A percentile compares a stretch with the other conserved stretches of the same genome.
Conservation (phyloP, 2,888 invertebrate genomes). For the Watsonalla binaria region DNA sequence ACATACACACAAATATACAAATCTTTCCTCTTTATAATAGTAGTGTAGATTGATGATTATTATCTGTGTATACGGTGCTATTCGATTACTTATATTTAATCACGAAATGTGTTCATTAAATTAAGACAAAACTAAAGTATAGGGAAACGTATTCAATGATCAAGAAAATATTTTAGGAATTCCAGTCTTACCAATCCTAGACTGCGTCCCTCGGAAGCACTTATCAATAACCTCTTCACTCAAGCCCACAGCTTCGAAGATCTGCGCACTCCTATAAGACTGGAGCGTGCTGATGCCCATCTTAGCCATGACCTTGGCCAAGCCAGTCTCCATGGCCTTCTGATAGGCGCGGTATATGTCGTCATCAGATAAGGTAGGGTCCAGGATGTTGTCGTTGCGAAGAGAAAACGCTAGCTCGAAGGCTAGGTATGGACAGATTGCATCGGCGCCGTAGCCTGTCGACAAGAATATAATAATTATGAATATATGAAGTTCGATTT, state of each 20-base stretch:
- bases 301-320: constrained; percentile 91
- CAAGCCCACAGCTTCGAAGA: constrained; percentile 98
- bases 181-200: constrained; percentile 76
- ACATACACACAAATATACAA: too few species aligned
- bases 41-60: too few species aligned
- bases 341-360: constrained; percentile 92
- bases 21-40: too few species aligned
- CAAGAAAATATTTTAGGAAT: too few species aligned
- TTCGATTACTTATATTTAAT: too few species aligned
- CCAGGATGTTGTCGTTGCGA: constrained; percentile 91
- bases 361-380: constrained; percentile 85
- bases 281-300: constrained; percentile 99
- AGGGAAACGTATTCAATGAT: too few species aligned
- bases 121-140: too few species aligned
- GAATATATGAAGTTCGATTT: background rate
- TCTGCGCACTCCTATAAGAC: constrained; percentile 99
- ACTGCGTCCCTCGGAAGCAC: constrained; percentile 90
- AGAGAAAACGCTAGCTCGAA: constrained; percentile 94
- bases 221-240: constrained; percentile 94
- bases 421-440: constrained; percentile 97
- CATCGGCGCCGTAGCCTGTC: constrained; percentile 94
- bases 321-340: constrained; percentile 92
- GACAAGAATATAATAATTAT: background rate
- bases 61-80: too few species aligned
- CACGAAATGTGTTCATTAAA: too few species aligned